Evolutionary conservation across 2,113 vertebrate genomes (phyloP), one percentile per base, ranked within the genome.

Genomic region (Erythrolamprus reginae): DNA sequence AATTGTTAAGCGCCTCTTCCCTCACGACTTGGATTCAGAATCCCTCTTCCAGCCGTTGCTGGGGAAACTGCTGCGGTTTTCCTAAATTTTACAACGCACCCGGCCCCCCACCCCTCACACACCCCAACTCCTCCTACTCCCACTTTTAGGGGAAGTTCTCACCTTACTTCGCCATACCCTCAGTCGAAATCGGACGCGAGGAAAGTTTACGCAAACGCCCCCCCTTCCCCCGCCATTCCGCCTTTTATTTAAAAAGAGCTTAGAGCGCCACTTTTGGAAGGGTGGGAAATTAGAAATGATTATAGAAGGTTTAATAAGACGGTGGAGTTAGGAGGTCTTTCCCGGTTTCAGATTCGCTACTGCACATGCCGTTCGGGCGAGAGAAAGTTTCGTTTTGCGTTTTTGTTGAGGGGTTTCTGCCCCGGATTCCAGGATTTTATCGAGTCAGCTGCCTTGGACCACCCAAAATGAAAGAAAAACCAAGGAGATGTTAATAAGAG

Each of bases 391-490:
- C 8, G 70, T 19, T 38, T 77, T 21, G 33, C 70, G 15, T 38
- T 77, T 77, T 19, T 17, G 33, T 77, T 38, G 17, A 21, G 17
- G 33, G 33, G 33, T 38, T 77, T 77, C 90, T 58, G 33, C 90
- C 50, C 91, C 58, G 93, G 93, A 91, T 1, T 61, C 38, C 48
- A 45, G 82, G 89, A 19, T 93, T 86, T 42, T 77, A 4, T 26
- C 92, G 89, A 92, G 87, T 53, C 70, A 1, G 84, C 89, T 90
- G 89, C 84, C 93, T 93, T 94, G 93, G 92, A 94, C 95, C 95
- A 53, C 91, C 82, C 53, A 24, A 55, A 88, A 92, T n/a, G 90
- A 92, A 90, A 86, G 26, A 3, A 65, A 84, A 26, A 15, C n/a
- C 26, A 38, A 12, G 23, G 33, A 58, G 2, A 9, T 10, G 10